Evolutionary conservation across 1,140 invertebrate species (phyloP).

Genomic region (Elysia chlorotica): DNA sequence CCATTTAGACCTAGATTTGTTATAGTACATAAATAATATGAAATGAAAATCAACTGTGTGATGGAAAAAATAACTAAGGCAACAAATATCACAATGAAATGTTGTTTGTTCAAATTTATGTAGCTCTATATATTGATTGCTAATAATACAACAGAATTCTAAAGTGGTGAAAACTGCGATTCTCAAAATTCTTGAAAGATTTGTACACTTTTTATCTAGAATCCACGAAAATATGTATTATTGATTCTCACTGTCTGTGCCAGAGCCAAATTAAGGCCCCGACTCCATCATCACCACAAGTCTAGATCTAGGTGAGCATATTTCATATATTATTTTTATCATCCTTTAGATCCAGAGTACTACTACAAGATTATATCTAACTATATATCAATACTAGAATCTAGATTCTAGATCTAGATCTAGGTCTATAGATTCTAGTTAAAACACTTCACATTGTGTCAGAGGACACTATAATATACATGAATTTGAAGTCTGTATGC

Average conservation of each 20-base stretch:
- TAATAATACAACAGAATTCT: neutral
- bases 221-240: neutral
- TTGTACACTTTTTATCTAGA: neutral
- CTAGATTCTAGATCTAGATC: neutral
- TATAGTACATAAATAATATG: neutral
- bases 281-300: neutral
- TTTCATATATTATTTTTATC: neutral
- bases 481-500: neutral
- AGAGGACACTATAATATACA: neutral
- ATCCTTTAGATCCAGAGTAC: no score
- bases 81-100: neutral
- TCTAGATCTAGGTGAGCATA: neutral
- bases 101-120: neutral
- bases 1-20: neutral
- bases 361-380: no score
- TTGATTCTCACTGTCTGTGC: neutral
- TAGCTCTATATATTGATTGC: neutral
- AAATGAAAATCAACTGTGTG: neutral
- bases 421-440: neutral
- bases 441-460: neutral
- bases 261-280: neutral
- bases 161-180: neutral
- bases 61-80: neutral
- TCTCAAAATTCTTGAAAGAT: neutral
- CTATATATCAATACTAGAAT: no score